Conservation (phyloP, 2,113 vertebrate species). For the Varanus salvator region DNA sequence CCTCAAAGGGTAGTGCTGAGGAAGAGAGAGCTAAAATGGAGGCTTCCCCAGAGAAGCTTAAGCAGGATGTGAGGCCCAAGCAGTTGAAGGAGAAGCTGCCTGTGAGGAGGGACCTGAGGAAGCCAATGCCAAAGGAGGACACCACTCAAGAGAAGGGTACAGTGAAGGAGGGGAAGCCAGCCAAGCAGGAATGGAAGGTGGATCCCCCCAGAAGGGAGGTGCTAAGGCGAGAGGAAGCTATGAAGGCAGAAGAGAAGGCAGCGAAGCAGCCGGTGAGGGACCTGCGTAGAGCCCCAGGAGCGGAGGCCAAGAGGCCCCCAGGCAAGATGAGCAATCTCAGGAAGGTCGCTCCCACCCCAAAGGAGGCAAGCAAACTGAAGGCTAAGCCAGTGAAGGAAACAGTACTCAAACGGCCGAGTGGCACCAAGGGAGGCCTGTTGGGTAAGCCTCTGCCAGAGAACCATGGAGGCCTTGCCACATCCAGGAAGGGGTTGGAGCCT, state of each 20-base stretch:
- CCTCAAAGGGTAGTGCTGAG: slow-evolving; percentile 59
- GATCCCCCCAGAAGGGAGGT: slow-evolving; percentile 64
- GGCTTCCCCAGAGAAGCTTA: slow-evolving; percentile 29
- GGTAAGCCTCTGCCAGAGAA: slow-evolving; percentile 75
- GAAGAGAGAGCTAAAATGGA: slow-evolving; percentile 69
- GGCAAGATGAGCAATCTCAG: slow-evolving; percentile 64
- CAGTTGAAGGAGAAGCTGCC: slow-evolving; percentile 71
- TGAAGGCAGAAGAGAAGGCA: slow-evolving; percentile 77
- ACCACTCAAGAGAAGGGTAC: slow-evolving; percentile 21
- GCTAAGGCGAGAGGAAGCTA: slow-evolving; percentile 73
- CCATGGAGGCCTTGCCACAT: slow-evolving; percentile 58
- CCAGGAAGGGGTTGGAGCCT: slow-evolving; percentile 57
- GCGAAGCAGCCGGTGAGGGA: slow-evolving; percentile 50
- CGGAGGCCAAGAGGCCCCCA: slow-evolving; percentile 21
- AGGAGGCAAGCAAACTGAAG: slow-evolving; percentile 63
- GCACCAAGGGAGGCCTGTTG: neutral
- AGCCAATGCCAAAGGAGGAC: slow-evolving; percentile 76
- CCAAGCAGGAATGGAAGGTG: slow-evolving; percentile 65
- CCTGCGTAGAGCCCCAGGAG: slow-evolving; percentile 10
- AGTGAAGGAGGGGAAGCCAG: slow-evolving; percentile 72
- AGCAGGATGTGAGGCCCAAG: slow-evolving; percentile 67
- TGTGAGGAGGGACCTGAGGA: slow-evolving; percentile 78
- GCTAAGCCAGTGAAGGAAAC: slow-evolving; percentile 34
- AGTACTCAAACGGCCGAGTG: neutral
- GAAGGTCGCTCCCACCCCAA: slow-evolving; percentile 34